These are phyloP conservation scores for Hydrotaea diabolus DNA, from an alignment of 2,888 invertebrate species.

Conservation along the genomic window DNA sequence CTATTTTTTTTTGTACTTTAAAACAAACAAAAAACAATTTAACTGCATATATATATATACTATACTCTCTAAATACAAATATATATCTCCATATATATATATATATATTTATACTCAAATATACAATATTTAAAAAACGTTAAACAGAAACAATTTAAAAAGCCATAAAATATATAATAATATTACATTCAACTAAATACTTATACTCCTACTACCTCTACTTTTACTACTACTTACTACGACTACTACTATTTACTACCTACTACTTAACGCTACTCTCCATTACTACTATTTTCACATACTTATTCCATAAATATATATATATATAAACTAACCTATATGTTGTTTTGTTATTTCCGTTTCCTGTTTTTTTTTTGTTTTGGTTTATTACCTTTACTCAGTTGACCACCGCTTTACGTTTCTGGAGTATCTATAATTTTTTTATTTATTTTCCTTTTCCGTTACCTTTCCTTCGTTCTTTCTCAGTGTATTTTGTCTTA, in stretches of 20 bases:
- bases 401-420: not conserved
- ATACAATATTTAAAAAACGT: constrained; percentile 76
- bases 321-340: constrained; percentile 37
- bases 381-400: not conserved
- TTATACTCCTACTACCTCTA: constrained; percentile 40
- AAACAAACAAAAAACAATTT: constrained; percentile 7
- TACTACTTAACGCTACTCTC: constrained; percentile 34
- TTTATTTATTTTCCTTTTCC: not conserved
- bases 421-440: not conserved
- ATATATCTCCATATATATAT: constrained; percentile 6
- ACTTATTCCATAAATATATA: constrained; percentile 45
- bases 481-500: not conserved
- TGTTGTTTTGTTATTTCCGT: constrained; percentile 7
- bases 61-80: constrained; percentile 11
- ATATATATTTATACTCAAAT: constrained; percentile 72
- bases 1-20: constrained; percentile 2
- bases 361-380: not conserved
- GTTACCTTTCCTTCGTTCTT: not conserved
- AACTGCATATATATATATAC: constrained; percentile 34
- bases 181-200: constrained; percentile 39
- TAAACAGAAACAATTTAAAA: constrained; percentile 1
- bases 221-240: constrained; percentile 41
- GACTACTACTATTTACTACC: constrained; percentile 32
- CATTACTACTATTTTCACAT: constrained; percentile 40
- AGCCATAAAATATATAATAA: constrained; percentile 9